Evolutionary conservation across 2,113 vertebrate genomes (phyloP).

Genomic region (Phodopus roborovskii): DNA sequence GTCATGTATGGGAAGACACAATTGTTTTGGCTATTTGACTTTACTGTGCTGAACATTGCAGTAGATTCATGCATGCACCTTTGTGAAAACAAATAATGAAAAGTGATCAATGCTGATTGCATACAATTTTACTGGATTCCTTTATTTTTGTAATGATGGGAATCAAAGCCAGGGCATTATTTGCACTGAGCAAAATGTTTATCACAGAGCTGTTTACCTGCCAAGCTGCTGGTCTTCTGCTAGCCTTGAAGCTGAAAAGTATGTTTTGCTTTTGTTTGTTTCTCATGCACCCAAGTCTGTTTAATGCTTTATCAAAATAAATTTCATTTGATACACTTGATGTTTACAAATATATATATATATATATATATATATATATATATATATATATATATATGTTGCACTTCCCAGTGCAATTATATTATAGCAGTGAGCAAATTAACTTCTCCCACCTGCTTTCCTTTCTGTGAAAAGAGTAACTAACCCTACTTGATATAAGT

Average conservation of each 20-base stretch:
- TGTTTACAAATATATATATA: background rate
- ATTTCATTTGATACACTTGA: background rate
- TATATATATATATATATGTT: no score
- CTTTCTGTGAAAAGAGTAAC: background rate
- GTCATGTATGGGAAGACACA: background rate
- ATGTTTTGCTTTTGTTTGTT: background rate
- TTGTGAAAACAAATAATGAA: background rate
- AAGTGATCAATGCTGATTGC: background rate
- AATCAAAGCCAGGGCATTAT: background rate
- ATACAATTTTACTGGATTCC: background rate
- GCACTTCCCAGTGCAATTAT: no score
- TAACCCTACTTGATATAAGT: background rate
- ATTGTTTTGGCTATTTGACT: slow-evolving; percentile 32
- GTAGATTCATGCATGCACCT: background rate
- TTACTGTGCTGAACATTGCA: background rate
- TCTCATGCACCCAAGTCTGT: background rate
- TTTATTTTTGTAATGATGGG: background rate
- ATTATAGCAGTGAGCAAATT: background rate
- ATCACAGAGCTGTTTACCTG: background rate
- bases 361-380: no score
- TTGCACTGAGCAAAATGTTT: background rate
- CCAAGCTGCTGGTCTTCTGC: background rate
- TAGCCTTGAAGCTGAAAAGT: background rate
- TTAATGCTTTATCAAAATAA: background rate
- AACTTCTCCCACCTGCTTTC: background rate